phyloP scores from a whole-genome alignment of 2,888 invertebrate genomes.

The Ichneumoninae sp. region DNA sequence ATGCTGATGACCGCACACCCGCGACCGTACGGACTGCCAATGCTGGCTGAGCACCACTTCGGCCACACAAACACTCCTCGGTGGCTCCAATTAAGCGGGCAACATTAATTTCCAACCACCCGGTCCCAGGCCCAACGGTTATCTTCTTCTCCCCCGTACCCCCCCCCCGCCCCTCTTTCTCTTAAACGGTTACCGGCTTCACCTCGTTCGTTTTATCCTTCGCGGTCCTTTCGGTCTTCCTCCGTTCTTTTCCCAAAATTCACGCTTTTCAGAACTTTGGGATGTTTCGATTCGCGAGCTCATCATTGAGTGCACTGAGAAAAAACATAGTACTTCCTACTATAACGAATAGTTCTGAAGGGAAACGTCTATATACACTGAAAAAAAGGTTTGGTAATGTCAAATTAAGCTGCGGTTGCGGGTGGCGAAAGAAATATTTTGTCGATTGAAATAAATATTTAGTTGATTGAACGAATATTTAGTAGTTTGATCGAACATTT shows the following conservation, averaged over 20 bases:
- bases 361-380: too few relatives aligned
- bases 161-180: constrained; percentile 66
- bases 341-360: too few relatives aligned
- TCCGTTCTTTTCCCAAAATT: constrained; percentile 38
- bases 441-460: too few relatives aligned
- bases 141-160: constrained; percentile 74
- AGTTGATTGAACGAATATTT: too few relatives aligned
- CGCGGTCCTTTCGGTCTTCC: constrained; percentile 49
- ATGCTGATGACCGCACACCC: constrained; percentile 23
- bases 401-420: too few relatives aligned
- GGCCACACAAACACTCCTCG: constrained; percentile 82
- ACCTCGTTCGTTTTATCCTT: constrained; percentile 47
- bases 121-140: constrained; percentile 79
- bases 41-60: constrained; percentile 80
- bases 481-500: too few relatives aligned
- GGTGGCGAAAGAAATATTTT: too few relatives aligned
- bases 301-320: background rate
- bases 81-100: constrained; percentile 84
- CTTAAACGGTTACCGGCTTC: constrained; percentile 49
- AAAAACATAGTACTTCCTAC: too few relatives aligned
- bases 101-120: constrained; percentile 84
- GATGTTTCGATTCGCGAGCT: background rate
- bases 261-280: background rate
- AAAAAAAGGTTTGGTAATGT: too few relatives aligned
- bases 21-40: background rate